Evolutionary conservation across 2,888 invertebrate genomes (phyloP), one percentile per base, ranked within the genome.

Genomic region (Amphimallon solstitiale): DNA sequence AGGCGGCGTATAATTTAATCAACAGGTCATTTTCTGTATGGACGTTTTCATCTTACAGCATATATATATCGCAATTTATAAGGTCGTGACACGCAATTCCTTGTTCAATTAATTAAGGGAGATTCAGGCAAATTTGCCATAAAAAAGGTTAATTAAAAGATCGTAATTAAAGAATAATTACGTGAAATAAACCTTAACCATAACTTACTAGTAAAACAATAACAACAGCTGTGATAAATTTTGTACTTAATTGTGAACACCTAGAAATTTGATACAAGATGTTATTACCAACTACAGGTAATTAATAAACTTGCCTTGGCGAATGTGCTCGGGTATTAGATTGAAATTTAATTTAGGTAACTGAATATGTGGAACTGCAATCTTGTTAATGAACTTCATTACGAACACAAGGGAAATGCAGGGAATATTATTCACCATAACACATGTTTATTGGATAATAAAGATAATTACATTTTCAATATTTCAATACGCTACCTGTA

Each of bases 1-100:
- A 54, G 38, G 7, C 19, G 1, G 12, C 10, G 17, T 45, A 9
- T 23, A 40, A 59, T 59, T 59, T 59, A 45, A 59, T 59, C 56
- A 59, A 43, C 43, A 59, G 43, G 56, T 45, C 17, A 29, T 45
- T 43, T 59, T 59, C 56, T 29, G 23, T 38, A 43, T 29, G 34
- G 34, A 15, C 43, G 9, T 14, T 29, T 9, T 29, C 29, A 29
- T 9, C 5, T 9, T 29, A n/a, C 19, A 19, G 10, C 54, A 38
- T 38, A 54, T 19, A 2, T 6, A 38, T 12, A 21, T 12, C 9
- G 37, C 14, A 17, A 43, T 15, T 43, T 40, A 10, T 45, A 45
- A 7, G 14, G n/a, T 43, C 21, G n/a, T 43, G 23, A 6, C 43
- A 23, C 29, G 43, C 56, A 29, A 38, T 59, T 59, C 29, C 29